Evolutionary conservation across 1,140 invertebrate genomes (phyloP), one percentile per base, ranked within the genome.

Genomic region (Popillia japonica): DNA sequence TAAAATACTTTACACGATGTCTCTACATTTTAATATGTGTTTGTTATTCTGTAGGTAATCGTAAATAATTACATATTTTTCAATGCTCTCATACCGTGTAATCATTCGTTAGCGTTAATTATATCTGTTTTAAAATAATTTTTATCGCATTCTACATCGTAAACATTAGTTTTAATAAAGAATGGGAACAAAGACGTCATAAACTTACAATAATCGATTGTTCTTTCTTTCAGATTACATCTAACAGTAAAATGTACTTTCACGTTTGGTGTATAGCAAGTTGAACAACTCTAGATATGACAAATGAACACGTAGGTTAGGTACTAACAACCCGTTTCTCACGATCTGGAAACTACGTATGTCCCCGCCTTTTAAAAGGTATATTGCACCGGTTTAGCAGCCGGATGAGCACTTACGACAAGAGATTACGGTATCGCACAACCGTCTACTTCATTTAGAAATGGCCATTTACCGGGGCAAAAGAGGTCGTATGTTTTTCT

Each of bases 361-460:
- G 61, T 68, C 61, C 61, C 61, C 61, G 61, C 22, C 61, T 68
- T 68, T 68, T 68, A 22, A 68, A 68, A 68, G 61, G 61, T 68
- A 68, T 68, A 68, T 68, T 68, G 61, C 61, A 68, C 61, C 61
- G 61, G 61, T 68, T 68, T 68, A 68, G 61, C 61, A 68, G 61
- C 61, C 61, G 61, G 61, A 68, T 68, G 61, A 68, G 61, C 61
- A 68, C 61, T 68, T 68, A 68, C 22, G 61, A 68, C 61, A 68
- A 68, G 61, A 68, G 61, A 68, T 68, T 68, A 68, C 61, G 61
- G 61, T 68, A 68, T 68, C 61, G 61, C 61, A 68, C 61, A 11
- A 34, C 61, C 61, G 61, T 68, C 61, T 68, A 68, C 61, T 68
- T 68, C 61, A 68, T 68, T 68, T 68, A 68, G 61, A 68, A 68